Evolutionary conservation across 2,113 vertebrate species (phyloP), one percentile per base, ranked within the genome.

Genomic region (Hyperoodon ampullatus): DNA sequence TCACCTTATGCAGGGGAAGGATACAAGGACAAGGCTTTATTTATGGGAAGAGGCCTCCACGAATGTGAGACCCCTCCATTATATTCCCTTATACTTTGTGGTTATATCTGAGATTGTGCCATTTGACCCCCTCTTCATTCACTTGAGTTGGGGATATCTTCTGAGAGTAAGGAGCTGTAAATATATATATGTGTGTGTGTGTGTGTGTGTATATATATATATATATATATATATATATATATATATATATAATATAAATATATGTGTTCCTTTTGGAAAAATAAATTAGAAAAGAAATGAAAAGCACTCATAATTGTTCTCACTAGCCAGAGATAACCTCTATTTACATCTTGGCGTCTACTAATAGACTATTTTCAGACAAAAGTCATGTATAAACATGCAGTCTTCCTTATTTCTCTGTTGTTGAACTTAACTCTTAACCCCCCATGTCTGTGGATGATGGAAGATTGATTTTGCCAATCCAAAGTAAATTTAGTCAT

Each of bases 1-100:
- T 61, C 30, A 1, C 30, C 13, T 58, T 0, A 2, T 2, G 3
- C 19, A 42, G 19, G 35, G 12, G 2, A 12, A 8, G 5, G 12
- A 5, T 7, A 33, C 9, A 21, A 24, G 35, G 63, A 13, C 15
- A 28, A 1, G 13, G 21, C 12, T 72, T 39, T 19, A 1, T 30
- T 60, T 24, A 11, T 3, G 61, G 66, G 18, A 78, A 71, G 13
- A 5, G 18, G n/a, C 3, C 26, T 11, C 11, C 61, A 63, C 6
- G 3, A 42, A 28, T 23, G 18, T 8, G 35, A 35, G 21, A 28
- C 7, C 14, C 28, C 3, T 39, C 3, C 47, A 53, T 53, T 21
- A 60, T 21, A 16, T 9, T 60, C 78, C 47, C 39, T 42, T 28
- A 5, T 65, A 14, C 26, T 55, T 33, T 60, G 88, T 28, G 66